Evolutionary conservation across 2,888 invertebrate genomes (phyloP).

Genomic region (Cataglyphis cursor): DNA sequence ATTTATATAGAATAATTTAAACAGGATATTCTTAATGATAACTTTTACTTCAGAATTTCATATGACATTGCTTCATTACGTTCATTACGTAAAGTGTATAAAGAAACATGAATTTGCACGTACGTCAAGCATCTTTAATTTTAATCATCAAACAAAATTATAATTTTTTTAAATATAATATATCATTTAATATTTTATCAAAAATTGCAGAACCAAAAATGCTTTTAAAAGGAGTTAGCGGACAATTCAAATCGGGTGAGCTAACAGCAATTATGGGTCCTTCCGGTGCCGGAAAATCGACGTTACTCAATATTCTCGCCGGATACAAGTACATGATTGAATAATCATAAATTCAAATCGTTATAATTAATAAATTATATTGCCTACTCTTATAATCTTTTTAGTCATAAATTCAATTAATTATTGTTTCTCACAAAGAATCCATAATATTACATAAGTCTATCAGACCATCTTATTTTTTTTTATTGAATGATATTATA

Average conservation of each 20-base stretch:
- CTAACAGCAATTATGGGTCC: slow-evolving; percentile 97
- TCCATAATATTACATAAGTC: background rate
- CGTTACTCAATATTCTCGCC: slow-evolving; percentile 95
- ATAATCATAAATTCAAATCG: background rate
- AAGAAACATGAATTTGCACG: background rate
- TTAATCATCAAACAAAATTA: background rate
- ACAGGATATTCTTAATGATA: background rate
- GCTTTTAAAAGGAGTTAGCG: slow-evolving; percentile 93
- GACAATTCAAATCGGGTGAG: slow-evolving; percentile 94
- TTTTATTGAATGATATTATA: too few species aligned
- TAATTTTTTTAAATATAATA: background rate
- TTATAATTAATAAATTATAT: background rate
- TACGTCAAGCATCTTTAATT: too few species aligned
- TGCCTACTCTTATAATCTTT: background rate
- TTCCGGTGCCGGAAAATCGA: slow-evolving; percentile 97
- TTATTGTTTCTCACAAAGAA: background rate
- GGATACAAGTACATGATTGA: slow-evolving; percentile 93
- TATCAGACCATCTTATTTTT: background rate
- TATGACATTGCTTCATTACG: background rate
- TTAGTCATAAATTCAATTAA: background rate
- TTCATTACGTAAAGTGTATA: background rate
- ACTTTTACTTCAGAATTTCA: background rate
- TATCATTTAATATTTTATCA: background rate
- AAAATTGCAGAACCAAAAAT: slow-evolving; percentile 90
- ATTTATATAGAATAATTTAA: background rate